Conservation (phyloP, 1,140 invertebrate genomes). For the Lordiphosa collinella region DNA sequence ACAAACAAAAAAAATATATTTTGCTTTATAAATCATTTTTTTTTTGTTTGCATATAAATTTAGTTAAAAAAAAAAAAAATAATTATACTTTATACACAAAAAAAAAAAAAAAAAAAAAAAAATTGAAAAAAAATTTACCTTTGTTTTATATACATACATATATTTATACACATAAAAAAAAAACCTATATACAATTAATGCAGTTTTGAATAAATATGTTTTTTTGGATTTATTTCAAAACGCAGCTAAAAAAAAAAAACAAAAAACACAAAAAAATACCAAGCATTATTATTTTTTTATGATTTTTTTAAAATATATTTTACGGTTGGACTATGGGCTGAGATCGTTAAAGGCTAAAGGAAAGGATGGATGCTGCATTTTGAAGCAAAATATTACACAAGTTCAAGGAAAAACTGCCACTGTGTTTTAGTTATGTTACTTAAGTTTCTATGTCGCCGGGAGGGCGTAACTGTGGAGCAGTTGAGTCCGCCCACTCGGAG, state of each 20-base stretch:
- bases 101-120: slow-evolving; percentile 14
- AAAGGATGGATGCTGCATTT: too few relatives aligned
- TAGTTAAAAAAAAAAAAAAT: slow-evolving; percentile 8
- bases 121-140: slow-evolving; percentile 5
- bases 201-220: slow-evolving; percentile 79
- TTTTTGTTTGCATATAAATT: background rate
- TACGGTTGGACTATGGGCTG: too few relatives aligned
- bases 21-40: slow-evolving; percentile 1
- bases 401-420: slow-evolving; percentile 51
- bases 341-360: too few relatives aligned
- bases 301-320: too few relatives aligned
- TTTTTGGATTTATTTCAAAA: slow-evolving; percentile 80
- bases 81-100: slow-evolving; percentile 34
- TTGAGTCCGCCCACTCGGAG: background rate
- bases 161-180: slow-evolving; percentile 37
- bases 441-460: background rate
- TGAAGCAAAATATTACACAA: too few relatives aligned
- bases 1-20: background rate
- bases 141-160: slow-evolving; percentile 30
- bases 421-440: slow-evolving; percentile 11
- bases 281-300: too few relatives aligned
- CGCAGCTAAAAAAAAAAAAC: slow-evolving; percentile 51
- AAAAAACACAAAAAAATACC: background rate
- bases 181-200: slow-evolving; percentile 55
- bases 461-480: slow-evolving; percentile 10